Base-by-base conservation (phyloP, 2,113 vertebrate genomes). In the Nesogale talazaci region DNA sequence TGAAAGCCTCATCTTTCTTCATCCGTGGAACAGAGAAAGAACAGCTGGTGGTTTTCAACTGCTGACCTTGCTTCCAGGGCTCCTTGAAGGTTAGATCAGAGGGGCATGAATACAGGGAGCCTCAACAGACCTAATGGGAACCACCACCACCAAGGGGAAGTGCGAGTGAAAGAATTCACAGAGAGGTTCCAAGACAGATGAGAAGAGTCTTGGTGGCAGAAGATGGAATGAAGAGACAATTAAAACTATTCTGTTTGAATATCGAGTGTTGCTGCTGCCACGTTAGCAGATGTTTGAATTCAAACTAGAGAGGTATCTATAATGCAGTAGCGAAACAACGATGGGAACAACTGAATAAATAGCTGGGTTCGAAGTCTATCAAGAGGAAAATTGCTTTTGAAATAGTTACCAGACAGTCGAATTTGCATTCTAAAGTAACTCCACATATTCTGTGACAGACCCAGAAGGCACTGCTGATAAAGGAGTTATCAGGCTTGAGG, bases 301-400 rank as follows among this genome's bases (percentile, higher is more conserved):
- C 79, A 61, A n/a, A 90, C 25, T 75, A 75, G 80, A 84, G 74
- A 17, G 46, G 11, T 16, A 63, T 38, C 79, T 27, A 16, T 22
- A n/a, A 34, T 52, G 17, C 36, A 82, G 42, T 11, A 61, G 27
- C 80, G 46, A 83, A 83, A 63, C 4, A 81, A 42, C 38, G 42
- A 88, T 93, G 75, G n/a, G 23, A n/a, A 88, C 59, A 91, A 70
- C 3, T 34, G 10, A 83, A 69, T 90, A 38, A 78, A 67, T 76
- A 67, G 46, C 61, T 91, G 57, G 72, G 29, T 93, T 86, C 81
- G 79, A 88, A 72, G 36, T 91, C 38, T 88, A 69, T 70, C 16
- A 40, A 85, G n/a, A 67, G 31, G 11, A 31, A 36, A 84, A 23
- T 38, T 65, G 19, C 65, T 38, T 84, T 65, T 90, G 20, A 75